A percentile compares a stretch with the other conserved stretches of the same genome.
These are phyloP conservation scores for Linurgus olivaceus DNA, from an alignment of 2,797 vertebrate genomes.

Conservation along the genomic window DNA sequence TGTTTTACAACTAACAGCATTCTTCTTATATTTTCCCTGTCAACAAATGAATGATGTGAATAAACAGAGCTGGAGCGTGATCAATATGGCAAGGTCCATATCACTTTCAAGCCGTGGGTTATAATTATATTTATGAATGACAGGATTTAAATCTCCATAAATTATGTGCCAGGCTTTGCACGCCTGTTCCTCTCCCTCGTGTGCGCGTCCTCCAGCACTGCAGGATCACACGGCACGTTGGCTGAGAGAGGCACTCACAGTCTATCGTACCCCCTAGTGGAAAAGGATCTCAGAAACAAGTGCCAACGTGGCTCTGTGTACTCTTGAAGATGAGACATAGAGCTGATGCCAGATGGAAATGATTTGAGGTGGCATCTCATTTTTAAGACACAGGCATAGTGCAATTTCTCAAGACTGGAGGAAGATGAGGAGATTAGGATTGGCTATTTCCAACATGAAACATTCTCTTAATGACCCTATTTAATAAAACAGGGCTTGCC, in stretches of 20 bases:
- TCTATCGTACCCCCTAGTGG: slow-evolving; percentile 55
- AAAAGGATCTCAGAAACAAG: slow-evolving; percentile 59
- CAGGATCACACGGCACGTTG: neutral
- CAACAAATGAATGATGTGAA: slow-evolving; percentile 34
- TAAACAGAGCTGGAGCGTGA: neutral
- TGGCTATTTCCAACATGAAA: slow-evolving; percentile 33
- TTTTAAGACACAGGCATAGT: neutral
- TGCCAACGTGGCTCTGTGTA: neutral
- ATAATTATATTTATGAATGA: slow-evolving; percentile 48
- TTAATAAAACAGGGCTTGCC: slow-evolving; percentile 5
- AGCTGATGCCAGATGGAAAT: slow-evolving; percentile 18
- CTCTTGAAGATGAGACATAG: neutral
- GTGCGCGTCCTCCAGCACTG: neutral
- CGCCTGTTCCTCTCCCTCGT: neutral
- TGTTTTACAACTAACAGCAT: slow-evolving; percentile 2
- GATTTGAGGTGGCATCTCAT: neutral
- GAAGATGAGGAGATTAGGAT: neutral
- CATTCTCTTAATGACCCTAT: slow-evolving; percentile 18
- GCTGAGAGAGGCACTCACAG: slow-evolving; percentile 19
- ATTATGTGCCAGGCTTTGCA: neutral
- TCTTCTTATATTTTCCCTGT: slow-evolving; percentile 35
- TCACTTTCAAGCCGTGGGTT: slow-evolving; percentile 28
- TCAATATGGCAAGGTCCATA: slow-evolving; percentile 40
- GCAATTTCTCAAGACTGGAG: neutral
- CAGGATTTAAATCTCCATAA: slow-evolving; percentile 39